Evolutionary conservation across 1,140 invertebrate genomes (phyloP), one percentile per base, ranked within the genome.

Genomic region (Zophobas atratus): DNA sequence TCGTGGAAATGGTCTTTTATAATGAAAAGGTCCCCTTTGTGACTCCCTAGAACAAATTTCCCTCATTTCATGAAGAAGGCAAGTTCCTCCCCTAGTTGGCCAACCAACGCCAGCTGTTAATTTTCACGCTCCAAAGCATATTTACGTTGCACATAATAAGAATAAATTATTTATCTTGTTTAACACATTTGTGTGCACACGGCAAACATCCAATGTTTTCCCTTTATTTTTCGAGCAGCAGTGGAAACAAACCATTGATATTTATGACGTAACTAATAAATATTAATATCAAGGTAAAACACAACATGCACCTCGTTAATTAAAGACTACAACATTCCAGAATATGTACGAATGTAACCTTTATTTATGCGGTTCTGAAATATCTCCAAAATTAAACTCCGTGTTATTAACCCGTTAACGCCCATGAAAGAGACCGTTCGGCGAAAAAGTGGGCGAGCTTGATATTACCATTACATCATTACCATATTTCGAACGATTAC

Each of bases 391-490:
- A 6, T 6, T 51, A 43, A 5, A 41, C 33, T 36, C 8, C 60
- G n/a, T 43, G 60, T 67, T 67, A 32, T 41, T 67, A 67, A 48
- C n/a, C 41, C 39, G 39, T 48, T 43, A 2, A 46, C 41, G 39
- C 60, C 60, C 60, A 67, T 67, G 60, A 39, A 67, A 67, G 41
- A 39, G 60, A 20, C 20, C 6, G 20, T 51, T n/a, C 49, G 3
- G 49, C 2, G 3, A 41, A 63, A 20, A 67, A 67, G 60, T 67
- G 60, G 60, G 60, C 60, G 60, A 48, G 60, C 57, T 43, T 38
- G 36, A 63, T 63, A 63, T 51, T 51, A 63, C 57, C 55, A 57
- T 46, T 46, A 51, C 4, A 51, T 38, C 36, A 63, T 63, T 63
- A 41, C 35, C 57, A 63, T 63, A 63, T 63, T 63, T 63, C 57